phyloP scores from a whole-genome alignment of 2,113 vertebrate genomes.

The Chlorodrepanis virens region DNA sequence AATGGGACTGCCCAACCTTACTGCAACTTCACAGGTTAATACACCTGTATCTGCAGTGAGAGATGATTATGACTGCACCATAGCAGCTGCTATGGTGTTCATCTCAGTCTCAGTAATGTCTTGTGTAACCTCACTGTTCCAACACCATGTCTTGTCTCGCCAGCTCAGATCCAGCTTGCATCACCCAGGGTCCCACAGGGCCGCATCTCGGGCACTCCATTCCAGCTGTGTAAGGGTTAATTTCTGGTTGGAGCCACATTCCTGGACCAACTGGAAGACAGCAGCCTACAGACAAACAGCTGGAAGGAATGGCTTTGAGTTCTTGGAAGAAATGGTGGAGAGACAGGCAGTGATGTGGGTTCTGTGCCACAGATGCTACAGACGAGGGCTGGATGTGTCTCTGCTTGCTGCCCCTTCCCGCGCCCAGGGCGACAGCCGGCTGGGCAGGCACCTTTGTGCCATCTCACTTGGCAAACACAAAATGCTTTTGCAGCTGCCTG shows the following conservation, averaged over 20 bases:
- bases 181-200: rapidly evolving
- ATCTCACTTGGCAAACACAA: neutral
- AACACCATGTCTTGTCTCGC: neutral
- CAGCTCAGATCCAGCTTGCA: neutral
- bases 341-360: neutral
- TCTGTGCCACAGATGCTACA: neutral
- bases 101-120: neutral
- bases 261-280: neutral
- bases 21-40: neutral
- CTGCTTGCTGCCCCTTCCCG: neutral
- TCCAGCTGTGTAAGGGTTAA: rapidly evolving
- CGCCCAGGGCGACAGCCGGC: neutral
- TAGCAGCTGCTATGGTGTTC: neutral
- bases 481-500: neutral
- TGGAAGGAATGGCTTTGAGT: neutral
- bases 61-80: neutral
- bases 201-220: rapidly evolving
- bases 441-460: slow-evolving; percentile 5
- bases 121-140: neutral
- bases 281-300: neutral
- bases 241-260: neutral
- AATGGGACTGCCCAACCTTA: neutral
- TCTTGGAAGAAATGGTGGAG: neutral
- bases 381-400: rapidly evolving
- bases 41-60: neutral